Evolutionary conservation across 2,888 invertebrate genomes (phyloP), one percentile per base, ranked within the genome.

Genomic region (Latrodectus elegans): DNA sequence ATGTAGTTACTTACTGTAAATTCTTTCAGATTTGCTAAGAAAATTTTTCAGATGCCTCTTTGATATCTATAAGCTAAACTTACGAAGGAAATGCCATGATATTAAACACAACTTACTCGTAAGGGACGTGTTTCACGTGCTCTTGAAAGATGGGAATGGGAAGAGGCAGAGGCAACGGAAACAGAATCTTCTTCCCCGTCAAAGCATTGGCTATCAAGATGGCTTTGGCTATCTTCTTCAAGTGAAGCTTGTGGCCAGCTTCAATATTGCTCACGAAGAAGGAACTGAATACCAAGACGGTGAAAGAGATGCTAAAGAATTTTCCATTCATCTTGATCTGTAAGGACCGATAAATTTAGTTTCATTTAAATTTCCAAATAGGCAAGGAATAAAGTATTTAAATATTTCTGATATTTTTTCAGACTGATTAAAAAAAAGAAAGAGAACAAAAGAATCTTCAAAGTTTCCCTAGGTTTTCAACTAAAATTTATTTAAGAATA

Each of bases 81-180:
- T 38, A 6, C 6, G 38, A 38, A 38, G 4, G 38, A 38, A 38
- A 38, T 38, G 38, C 4, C 10, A 15, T 60, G 12, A n/a, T 60
- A n/a, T 10, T 10, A 38, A 76, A 49, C 8, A 49, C 14, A 60
- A 64, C 83, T 88, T 81, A 88, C 87, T 82, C 82, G 49, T 88
- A 88, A 9, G 87, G 87, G 1, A 88, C 52, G 71, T 88, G 83
- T 9, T 88, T 88, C 17, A 83, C 53, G 15, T 88, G 65, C 14
- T 88, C 87, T 64, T 88, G 82, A 22, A 88, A 88, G 1, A 88
- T 15, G 0, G 87, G 87, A 17, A 88, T 83, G n/a, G 87, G 87
- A 17, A 88, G 49, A 11, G 87, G 87, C 4, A 88, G 49, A 8
- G 87, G 87, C 0, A 88, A 64, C 1, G 87, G 87, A 17, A 88